phyloP scores from a whole-genome alignment of 2,888 invertebrate genomes.

The Cephalotes varians region DNA sequence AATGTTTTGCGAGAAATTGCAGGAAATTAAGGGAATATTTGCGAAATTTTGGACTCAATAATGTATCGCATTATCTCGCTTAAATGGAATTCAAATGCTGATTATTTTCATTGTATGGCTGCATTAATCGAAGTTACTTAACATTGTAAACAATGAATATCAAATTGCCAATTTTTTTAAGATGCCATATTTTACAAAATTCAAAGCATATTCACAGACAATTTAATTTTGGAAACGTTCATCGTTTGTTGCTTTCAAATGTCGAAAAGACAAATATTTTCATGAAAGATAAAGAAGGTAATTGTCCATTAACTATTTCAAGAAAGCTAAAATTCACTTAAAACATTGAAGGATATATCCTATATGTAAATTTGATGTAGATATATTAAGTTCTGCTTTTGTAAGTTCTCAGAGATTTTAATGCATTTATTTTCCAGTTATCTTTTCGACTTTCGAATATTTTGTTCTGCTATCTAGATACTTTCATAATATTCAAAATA shows the following conservation, averaged over 20 bases:
- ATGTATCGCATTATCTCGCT: background rate
- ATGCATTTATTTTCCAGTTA: constrained; percentile 4
- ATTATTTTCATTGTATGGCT: background rate
- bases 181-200: background rate
- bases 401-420: constrained; percentile 6
- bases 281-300: background rate
- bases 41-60: constrained; percentile 9
- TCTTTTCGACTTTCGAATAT: constrained; percentile 16
- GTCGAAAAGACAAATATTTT: background rate
- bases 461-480: background rate
- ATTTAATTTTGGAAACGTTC: background rate
- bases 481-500: constrained; percentile 31
- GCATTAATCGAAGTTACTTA: background rate
- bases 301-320: background rate
- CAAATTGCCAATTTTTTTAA: background rate
- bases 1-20: constrained; percentile 14
- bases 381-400: constrained; percentile 5
- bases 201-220: background rate
- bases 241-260: background rate
- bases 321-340: constrained; percentile 10
- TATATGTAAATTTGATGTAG: background rate
- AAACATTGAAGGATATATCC: background rate
- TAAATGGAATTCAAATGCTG: constrained; percentile 1
- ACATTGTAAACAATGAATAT: background rate
- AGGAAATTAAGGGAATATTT: background rate